These are phyloP conservation scores for Etheostoma perlongum DNA, from an alignment of 2,797 vertebrate genomes.

Conservation along the genomic window DNA sequence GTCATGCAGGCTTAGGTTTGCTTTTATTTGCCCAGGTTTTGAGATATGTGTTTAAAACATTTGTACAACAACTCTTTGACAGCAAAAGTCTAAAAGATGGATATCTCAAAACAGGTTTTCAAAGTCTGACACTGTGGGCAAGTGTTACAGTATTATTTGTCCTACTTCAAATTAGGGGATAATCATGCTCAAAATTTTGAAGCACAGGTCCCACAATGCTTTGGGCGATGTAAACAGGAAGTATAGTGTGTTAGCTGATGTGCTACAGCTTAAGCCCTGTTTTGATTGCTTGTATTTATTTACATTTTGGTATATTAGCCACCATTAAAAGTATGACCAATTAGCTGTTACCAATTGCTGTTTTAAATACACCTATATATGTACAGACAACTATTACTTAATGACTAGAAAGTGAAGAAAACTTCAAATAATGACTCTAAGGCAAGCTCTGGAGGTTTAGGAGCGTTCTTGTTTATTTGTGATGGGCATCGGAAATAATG, in stretches of 20 bases:
- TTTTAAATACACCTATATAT: fast-evolving
- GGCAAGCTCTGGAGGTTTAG: neutral
- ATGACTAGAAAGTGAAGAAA: neutral
- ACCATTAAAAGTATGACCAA: neutral
- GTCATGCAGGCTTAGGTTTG: neutral
- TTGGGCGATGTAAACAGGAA: neutral
- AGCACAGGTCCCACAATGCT: neutral
- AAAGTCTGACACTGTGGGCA: no score
- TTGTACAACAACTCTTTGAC: neutral
- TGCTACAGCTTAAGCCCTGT: neutral
- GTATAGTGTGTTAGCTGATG: neutral
- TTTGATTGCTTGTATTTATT: neutral
- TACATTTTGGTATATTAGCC: neutral
- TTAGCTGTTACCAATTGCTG: neutral
- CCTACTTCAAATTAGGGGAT: neutral
- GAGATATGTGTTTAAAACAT: neutral
- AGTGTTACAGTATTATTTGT: no score
- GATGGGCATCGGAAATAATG: neutral
- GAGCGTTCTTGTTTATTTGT: no score
- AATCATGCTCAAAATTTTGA: neutral
- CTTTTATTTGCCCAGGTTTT: no score
- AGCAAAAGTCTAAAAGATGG: neutral
- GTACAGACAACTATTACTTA: neutral
- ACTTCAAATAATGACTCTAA: neutral
- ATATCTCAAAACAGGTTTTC: neutral